A percentile compares a stretch with the other conserved stretches of the same genome.
Conservation (phyloP, 2,888 invertebrate genomes). For the Unio delphinus region DNA sequence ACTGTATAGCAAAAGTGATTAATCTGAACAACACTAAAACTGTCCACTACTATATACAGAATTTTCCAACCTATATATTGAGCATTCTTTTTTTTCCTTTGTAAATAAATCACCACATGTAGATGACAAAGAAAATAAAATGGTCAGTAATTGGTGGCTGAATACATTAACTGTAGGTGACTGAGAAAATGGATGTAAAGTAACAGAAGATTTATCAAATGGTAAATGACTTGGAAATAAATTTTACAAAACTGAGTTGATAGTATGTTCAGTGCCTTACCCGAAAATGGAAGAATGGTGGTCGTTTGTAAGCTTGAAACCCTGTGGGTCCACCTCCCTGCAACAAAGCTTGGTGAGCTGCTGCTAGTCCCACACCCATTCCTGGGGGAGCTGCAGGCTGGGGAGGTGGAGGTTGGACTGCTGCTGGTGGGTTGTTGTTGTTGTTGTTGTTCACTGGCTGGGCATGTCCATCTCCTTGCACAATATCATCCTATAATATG, state of each 20-base stretch:
- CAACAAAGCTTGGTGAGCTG: constrained; percentile 75
- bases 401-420: constrained; percentile 16
- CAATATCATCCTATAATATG: constrained; percentile 49
- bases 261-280: constrained; percentile 28
- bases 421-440: constrained; percentile 11
- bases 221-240: too few species aligned
- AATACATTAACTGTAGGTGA: too few species aligned
- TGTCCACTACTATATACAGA: too few species aligned
- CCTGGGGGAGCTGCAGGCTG: constrained; percentile 30
- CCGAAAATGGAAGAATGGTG: constrained; percentile 52
- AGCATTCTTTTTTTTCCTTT: too few species aligned
- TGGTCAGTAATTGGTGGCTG: too few species aligned
- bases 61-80: too few species aligned
- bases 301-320: constrained; percentile 91
- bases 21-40: too few species aligned
- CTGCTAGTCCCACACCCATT: constrained; percentile 52
- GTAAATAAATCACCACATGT: too few species aligned
- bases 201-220: too few species aligned
- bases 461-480: constrained; percentile 46
- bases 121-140: too few species aligned
- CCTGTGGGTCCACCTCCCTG: constrained; percentile 84
- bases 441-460: constrained; percentile 5
- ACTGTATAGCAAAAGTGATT: too few species aligned
- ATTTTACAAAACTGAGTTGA: not conserved
- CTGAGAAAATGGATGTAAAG: too few species aligned